Conservation (phyloP, 2,888 invertebrate genomes). For the Pyrrhia umbra region DNA sequence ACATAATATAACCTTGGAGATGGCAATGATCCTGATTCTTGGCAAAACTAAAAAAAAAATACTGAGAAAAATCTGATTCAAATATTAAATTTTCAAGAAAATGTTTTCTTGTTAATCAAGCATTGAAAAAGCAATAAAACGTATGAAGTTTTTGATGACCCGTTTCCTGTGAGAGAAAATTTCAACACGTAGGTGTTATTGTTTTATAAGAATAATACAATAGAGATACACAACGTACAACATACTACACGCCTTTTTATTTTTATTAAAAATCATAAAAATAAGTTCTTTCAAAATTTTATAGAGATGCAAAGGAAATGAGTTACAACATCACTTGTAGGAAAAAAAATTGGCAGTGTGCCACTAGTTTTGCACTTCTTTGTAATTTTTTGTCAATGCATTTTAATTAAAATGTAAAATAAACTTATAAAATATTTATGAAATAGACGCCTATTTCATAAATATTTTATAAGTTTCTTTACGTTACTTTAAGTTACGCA, state of each 20-base stretch:
- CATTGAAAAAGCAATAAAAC: constrained; percentile 20
- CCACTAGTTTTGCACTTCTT: constrained; percentile 37
- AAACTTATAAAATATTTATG: too few species aligned
- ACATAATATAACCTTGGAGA: not conserved
- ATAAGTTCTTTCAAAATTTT: constrained; percentile 42
- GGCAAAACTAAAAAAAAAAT: not conserved
- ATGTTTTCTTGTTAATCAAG: not conserved
- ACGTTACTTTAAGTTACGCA: too few species aligned
- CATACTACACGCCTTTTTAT: constrained; percentile 32
- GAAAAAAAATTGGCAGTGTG: constrained; percentile 43
- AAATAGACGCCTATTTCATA: too few species aligned
- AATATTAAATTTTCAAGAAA: not conserved
- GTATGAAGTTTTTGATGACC: constrained; percentile 12
- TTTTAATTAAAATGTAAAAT: constrained; percentile 10
- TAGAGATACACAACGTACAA: constrained; percentile 10
- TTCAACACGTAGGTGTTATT: constrained; percentile 17
- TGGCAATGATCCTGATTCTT: not conserved
- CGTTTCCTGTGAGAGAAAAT: constrained; percentile 22
- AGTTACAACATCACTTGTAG: constrained; percentile 40
- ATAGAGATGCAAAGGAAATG: constrained; percentile 53
- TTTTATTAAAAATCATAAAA: constrained; percentile 48
- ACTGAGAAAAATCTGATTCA: not conserved
- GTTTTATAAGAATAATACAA: constrained; percentile 24
- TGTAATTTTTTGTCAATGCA: constrained; percentile 13
- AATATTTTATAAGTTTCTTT: too few species aligned